Evolutionary conservation across 2,797 vertebrate species (phyloP), one percentile per base, ranked within the genome.

Genomic region (Acrossocheilus fasciatus): DNA sequence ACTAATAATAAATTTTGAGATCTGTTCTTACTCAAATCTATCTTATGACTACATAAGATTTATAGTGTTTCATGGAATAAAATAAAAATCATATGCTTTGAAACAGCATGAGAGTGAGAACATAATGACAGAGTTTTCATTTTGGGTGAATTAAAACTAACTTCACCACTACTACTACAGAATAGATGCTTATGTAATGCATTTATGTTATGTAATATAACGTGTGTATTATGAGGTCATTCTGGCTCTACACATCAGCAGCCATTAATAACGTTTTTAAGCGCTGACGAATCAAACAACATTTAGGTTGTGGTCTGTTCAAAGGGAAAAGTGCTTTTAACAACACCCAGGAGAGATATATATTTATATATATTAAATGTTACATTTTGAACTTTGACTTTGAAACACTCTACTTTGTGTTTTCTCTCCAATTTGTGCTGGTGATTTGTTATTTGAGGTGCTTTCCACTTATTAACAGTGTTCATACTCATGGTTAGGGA

Each of bases 201-300:
- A 9, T 82, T 89, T 68, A n/a, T 52, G 15, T 79, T 74, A 39
- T 59, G 11, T 36, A 66, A 34, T 64, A 43, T 62, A 82, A 68
- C 7, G 0, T 52, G 34, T 57, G 20, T 83, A 11, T 79, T 20
- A 76, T 39, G 39, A 80, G 84, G 75, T 78, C 75, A 83, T 15
- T 50, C 2, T 6, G 39, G 23, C 62, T 20, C 14, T 68, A 41
- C 26, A 43, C 73, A 70, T 34, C 45, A 52, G 64, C 26, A 69
- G 18, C 62, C 79, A 81, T 36, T 15, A n/a, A 45, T 47, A 66
- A 20, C 11, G 50, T 81, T 36, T 43, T 66, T 45, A 50, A 66
- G 18, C 79, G 10, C 30, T 30, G n/a, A 45, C 41, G 69, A 11
- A 81, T 64, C 39, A 80, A 45, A 30, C 14, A 72, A n/a, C 23